Percentiles rank a stretch among this genome's conserved stretches.
Conservation (phyloP, 2,888 invertebrate genomes). For the Lithophane ornitopus region DNA sequence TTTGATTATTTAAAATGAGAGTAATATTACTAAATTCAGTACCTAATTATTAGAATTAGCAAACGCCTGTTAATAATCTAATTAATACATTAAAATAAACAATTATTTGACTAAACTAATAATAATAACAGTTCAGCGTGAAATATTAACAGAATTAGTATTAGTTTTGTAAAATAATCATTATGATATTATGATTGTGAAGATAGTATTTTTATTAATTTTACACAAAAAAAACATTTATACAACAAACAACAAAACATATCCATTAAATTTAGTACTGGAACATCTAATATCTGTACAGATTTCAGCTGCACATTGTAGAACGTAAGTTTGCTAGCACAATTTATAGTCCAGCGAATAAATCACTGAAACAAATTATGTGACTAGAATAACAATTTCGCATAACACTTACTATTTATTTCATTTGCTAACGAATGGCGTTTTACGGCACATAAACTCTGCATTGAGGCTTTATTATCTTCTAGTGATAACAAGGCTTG, state of each 20-base stretch:
- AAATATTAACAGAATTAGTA: neutral
- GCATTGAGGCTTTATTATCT: slow-evolving; percentile 69
- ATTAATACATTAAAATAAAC: neutral
- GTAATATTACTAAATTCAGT: neutral
- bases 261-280: neutral
- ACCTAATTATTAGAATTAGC: neutral
- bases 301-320: slow-evolving; percentile 40
- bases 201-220: too few species aligned
- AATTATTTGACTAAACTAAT: neutral
- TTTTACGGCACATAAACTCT: slow-evolving; percentile 79
- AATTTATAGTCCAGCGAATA: slow-evolving; percentile 66
- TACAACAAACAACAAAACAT: too few species aligned
- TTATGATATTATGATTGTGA: neutral
- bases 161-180: neutral
- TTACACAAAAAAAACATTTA: neutral
- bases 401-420: slow-evolving; percentile 70
- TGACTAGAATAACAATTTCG: slow-evolving; percentile 62
- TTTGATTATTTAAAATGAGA: neutral
- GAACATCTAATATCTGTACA: slow-evolving; percentile 1
- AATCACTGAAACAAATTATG: slow-evolving; percentile 67
- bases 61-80: neutral
- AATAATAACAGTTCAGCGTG: neutral
- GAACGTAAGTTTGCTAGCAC: slow-evolving; percentile 33
- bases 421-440: slow-evolving; percentile 74
- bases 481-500: slow-evolving; percentile 77